phyloP scores from a whole-genome alignment of 2,888 invertebrate genomes.

The Alviniconcha strummeri region DNA sequence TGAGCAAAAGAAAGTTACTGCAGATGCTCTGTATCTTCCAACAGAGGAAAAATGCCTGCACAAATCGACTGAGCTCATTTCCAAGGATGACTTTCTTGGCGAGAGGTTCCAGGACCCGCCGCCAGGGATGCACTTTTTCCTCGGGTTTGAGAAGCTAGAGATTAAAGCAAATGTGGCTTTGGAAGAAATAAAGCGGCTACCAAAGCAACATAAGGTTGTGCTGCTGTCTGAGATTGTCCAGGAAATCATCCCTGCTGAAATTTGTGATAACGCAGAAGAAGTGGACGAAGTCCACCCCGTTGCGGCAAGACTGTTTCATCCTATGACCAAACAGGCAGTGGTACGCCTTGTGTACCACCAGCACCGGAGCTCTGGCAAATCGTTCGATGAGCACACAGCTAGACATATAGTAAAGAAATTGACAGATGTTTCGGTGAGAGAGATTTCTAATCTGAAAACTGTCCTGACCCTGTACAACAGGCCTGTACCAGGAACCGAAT shows the following conservation, averaged over 20 bases:
- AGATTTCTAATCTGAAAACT: constrained; percentile 9
- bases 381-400: constrained; percentile 1
- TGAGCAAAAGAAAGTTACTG: background rate
- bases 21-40: constrained; percentile 11
- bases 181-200: constrained; percentile 15
- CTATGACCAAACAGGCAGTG: background rate
- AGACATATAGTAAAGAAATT: background rate
- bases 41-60: background rate
- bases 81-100: background rate
- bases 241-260: constrained; percentile 1
- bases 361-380: too few relatives aligned
- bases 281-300: background rate
- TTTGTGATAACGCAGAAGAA: background rate
- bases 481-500: background rate
- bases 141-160: constrained; percentile 18
- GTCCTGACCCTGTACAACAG: background rate
- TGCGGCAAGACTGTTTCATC: background rate
- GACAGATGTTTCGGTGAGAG: constrained; percentile 7
- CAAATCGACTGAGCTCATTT: constrained; percentile 23
- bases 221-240: constrained; percentile 18
- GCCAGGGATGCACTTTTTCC: constrained; percentile 16
- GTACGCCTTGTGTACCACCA: constrained; percentile 10
- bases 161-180: background rate
- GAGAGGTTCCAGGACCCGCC: background rate
- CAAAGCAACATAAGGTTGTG: constrained; percentile 1